Evolutionary conservation across 2,113 vertebrate genomes (phyloP), one percentile per base, ranked within the genome.

Genomic region (Cololabis saira): DNA sequence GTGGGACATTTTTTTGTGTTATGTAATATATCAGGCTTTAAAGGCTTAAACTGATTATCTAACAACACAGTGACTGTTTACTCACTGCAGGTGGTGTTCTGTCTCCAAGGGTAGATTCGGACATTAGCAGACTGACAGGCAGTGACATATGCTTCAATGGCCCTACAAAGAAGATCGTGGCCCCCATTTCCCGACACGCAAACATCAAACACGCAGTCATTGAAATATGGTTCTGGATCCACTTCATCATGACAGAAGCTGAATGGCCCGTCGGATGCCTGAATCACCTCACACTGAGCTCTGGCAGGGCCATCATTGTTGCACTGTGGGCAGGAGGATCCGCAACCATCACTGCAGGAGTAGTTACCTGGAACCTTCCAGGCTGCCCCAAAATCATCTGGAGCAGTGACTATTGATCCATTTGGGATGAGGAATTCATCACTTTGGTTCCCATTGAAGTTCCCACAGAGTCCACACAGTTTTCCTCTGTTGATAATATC

Each of bases 401-500:
- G 55, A 60, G 80, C 16, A 2, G 33, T 0, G 16, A 78, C 70
- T 14, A 16, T 22, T 2, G 10, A 4, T n/a, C 92, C 89, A 12
- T 71, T 78, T 5, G 47, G 82, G 0, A 61, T 78, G 16, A 47
- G 12, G 3, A 89, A 82, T 3, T 92, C 89, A 22, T 93, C 91
- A 3, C 6, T 54, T 9, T 21, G n/a, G 30, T 82, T 59, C 3
- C 86, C 68, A 63, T 92, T 91, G 64, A 92, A 92, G 71, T 92
- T 82, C 16, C 91, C 91, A 80, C 90, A 92, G 15, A 92, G 80
- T 33, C 91, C 90, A 4, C 90, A 87, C 1, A 55, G 84, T 17
- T 70, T 13, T 18, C 67, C 85, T 12, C 87, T 59, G 11, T 41
- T 15, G 4, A 16, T 42, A 51, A 27, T 5, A 11, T 7, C 19